Evolutionary conservation across 1,140 invertebrate species (phyloP), one percentile per base, ranked within the genome.

Genomic region (Meloidogyne floridensis): DNA sequence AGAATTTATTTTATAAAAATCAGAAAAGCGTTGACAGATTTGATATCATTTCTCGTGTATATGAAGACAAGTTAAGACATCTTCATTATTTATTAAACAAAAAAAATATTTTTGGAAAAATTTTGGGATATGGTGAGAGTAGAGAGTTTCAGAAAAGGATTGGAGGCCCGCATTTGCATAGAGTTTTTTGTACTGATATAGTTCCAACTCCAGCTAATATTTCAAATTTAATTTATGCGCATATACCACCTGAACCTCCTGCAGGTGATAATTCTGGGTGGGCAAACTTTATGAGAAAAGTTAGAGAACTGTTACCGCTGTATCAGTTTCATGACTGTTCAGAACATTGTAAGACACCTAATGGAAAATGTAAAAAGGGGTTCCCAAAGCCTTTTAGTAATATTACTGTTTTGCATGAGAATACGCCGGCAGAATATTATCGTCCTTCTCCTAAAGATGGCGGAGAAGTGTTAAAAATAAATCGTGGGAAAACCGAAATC

Each of bases 1-100:
- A 7, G 71, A 7, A 72, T 72, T 72, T 72, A 11, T 13, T 72
- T 9, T 8, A 13, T 72, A 13, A 13, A 9, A 13, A 7, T 9
- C 71, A 72, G 13, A 20, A 43, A 7, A 72, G 20, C 32, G 13
- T 72, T 72, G 71, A 72, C 71, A 20, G 71, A 11, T 72, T 13
- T 13, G 71, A 72, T 72, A 9, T 72, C 9, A 72, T 72, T 72
- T 72, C 32, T 7, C 8, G 71, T 10, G 47, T 72, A 42, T 72
- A 72, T 72, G 71, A 72, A 9, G 71, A 72, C 47, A 72, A 72
- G 47, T 72, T 72, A 15, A 72, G 47, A 72, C 32, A 72, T 43
- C 71, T 72, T 2, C 71, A 72, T 72, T 72, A 10, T 72, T 43
- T 10, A 2, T 9, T 72, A 42, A 43, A 72, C 11, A 72, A 3